These are phyloP conservation scores for Salvelinus alpinus DNA, from an alignment of 2,113 vertebrate genomes.

Conservation along the genomic window DNA sequence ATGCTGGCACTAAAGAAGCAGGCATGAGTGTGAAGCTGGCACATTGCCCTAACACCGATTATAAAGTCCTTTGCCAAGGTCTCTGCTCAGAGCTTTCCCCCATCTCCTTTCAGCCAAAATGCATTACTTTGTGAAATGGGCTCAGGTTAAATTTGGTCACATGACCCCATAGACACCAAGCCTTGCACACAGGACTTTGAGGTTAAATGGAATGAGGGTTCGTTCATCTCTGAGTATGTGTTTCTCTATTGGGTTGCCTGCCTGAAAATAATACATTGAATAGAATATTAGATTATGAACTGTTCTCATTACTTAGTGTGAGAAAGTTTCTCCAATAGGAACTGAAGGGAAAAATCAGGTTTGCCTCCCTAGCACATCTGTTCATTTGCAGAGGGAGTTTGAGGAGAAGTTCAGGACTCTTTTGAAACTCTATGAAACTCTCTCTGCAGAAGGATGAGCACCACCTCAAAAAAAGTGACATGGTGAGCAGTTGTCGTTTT, in stretches of 20 bases:
- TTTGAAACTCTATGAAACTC: neutral
- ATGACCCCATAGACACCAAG: neutral
- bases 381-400: neutral
- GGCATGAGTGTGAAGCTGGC: too few relatives aligned
- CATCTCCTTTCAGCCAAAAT: neutral
- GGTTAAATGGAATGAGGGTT: neutral
- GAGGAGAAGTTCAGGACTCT: neutral
- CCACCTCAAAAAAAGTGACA: neutral
- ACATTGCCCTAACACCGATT: neutral
- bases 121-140: neutral
- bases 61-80: neutral
- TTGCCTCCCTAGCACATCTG: neutral
- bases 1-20: too few relatives aligned
- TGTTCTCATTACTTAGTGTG: neutral
- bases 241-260: neutral
- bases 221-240: neutral
- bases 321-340: neutral
- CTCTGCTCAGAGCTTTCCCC: neutral
- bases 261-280: neutral
- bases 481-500: neutral
- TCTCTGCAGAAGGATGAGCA: neutral
- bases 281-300: neutral
- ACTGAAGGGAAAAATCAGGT: neutral
- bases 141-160: neutral
- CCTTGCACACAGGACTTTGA: neutral